Conservation (phyloP, 2,113 vertebrate species). For the Varanus salvator region DNA sequence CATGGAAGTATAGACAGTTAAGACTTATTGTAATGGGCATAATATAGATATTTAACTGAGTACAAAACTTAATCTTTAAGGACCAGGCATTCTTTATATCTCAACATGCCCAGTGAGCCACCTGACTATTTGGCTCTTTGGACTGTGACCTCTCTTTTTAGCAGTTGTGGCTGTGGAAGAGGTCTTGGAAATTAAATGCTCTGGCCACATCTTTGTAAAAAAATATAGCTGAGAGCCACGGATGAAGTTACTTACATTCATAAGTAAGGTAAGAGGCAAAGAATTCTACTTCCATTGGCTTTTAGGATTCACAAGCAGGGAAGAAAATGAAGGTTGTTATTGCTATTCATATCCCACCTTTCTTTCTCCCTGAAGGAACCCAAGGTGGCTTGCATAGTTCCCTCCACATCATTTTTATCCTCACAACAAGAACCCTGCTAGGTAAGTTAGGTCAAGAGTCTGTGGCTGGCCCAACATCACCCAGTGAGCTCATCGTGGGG, state of each 20-base stretch:
- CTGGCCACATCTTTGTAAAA: background rate
- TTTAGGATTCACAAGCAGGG: no score
- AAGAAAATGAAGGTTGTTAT: background rate
- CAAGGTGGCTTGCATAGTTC: no score
- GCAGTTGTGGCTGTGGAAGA: background rate
- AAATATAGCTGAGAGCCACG: background rate
- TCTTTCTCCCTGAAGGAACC: no score
- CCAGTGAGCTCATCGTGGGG: no score
- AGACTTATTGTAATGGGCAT: background rate
- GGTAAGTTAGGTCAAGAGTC: no score
- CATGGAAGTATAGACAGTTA: no score
- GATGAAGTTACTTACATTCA: background rate
- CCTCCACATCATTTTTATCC: no score
- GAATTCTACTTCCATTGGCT: background rate
- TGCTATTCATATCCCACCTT: no score
- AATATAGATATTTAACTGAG: background rate
- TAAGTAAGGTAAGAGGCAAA: background rate
- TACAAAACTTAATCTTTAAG: background rate
- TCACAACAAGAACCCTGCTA: no score
- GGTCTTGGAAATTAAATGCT: background rate
- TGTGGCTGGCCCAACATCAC: no score
- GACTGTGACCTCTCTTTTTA: background rate
- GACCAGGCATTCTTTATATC: no score
- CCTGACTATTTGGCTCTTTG: background rate
- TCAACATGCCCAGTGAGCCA: no score